Conservation (phyloP, 2,888 invertebrate genomes). For the Hesperia comma region DNA sequence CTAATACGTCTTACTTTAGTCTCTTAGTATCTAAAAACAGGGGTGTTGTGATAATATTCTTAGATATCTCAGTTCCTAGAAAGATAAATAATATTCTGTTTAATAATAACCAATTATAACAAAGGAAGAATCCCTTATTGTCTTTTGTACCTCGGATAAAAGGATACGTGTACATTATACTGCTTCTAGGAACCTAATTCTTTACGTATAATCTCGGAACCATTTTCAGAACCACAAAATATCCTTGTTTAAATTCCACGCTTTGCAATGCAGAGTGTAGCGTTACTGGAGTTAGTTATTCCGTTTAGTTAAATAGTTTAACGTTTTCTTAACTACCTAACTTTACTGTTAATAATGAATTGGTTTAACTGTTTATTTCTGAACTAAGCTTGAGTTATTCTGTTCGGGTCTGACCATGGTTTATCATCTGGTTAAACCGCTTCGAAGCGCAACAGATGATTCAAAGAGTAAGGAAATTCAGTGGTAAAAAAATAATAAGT, state of each 20-base stretch:
- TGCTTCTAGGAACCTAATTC: not conserved
- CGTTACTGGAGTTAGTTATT: not conserved
- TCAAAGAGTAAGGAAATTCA: too few species aligned
- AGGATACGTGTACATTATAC: not conserved
- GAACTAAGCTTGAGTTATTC: not conserved
- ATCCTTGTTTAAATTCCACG: conserved; percentile 3
- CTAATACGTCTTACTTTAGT: too few species aligned
- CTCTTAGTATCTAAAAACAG: too few species aligned
- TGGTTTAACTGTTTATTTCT: not conserved
- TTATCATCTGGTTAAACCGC: not conserved
- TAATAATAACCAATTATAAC: not conserved
- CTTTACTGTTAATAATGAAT: not conserved
- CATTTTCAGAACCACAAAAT: not conserved
- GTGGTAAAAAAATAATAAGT: too few species aligned
- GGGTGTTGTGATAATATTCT: too few species aligned
- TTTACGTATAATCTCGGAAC: not conserved
- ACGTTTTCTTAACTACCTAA: conserved; percentile 6
- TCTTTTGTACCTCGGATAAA: not conserved
- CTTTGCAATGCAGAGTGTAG: not conserved
- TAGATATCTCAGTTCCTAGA: not conserved
- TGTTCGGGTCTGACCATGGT: not conserved
- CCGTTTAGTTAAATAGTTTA: conserved; percentile 4
- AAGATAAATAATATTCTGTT: not conserved
- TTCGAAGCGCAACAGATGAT: too few species aligned
- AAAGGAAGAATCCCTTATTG: not conserved